A percentile compares a stretch with the other conserved stretches of the same genome.
Conservation (phyloP, 2,888 invertebrate genomes). For the Saturnia japonica region DNA sequence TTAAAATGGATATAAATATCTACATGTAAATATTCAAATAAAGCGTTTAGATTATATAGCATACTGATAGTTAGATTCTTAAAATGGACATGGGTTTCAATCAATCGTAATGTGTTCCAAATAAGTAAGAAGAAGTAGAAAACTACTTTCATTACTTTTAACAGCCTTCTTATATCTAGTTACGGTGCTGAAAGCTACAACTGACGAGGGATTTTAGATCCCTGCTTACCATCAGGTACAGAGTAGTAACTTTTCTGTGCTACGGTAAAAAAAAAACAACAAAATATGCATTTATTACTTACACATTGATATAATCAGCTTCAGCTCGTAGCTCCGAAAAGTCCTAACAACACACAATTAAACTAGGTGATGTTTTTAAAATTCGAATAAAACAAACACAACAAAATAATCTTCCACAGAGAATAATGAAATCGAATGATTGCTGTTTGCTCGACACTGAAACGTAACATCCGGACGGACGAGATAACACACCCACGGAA, state of each 20-base stretch:
- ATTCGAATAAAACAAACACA: conserved; percentile 1
- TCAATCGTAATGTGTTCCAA: no score
- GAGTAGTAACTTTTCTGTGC: no score
- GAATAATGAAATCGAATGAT: background rate
- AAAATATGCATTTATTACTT: background rate
- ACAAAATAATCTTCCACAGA: background rate
- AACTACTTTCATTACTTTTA: background rate
- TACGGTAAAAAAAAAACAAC: no score
- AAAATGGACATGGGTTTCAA: no score
- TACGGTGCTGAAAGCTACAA: background rate
- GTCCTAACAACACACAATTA: background rate
- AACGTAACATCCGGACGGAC: conserved; percentile 4
- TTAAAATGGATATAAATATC: no score
- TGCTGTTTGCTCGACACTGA: background rate
- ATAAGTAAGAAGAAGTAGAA: no score
- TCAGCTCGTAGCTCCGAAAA: background rate
- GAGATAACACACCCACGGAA: conserved; percentile 9
- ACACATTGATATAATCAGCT: background rate
- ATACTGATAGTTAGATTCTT: no score
- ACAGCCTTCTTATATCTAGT: background rate
- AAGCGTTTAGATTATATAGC: no score
- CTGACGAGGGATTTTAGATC: no score
- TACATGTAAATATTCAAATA: no score
- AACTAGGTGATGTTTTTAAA: background rate
- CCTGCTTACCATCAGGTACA: no score